Evolutionary conservation across 2,113 vertebrate genomes (phyloP), one percentile per base, ranked within the genome.

Genomic region (Corythoichthys haematopterus): DNA sequence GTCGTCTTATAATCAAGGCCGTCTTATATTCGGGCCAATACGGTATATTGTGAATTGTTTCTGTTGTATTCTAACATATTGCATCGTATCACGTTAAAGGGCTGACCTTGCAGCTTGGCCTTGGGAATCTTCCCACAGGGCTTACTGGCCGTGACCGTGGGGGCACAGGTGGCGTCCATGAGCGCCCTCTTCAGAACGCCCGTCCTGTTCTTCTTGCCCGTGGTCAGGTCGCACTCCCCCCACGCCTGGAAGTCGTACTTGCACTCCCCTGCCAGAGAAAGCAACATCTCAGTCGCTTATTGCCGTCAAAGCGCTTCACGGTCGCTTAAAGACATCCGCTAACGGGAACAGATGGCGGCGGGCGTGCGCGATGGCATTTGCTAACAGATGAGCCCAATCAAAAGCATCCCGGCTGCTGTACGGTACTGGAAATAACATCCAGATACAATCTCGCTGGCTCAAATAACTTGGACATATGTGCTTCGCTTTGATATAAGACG

Each of bases 221-320:
- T 95, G 8, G 91, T 92, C 83, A 92, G 84, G 67, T 99, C 95
- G n/a, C 97, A 99, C 82, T 98, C 96, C 58, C 97, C 95, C 97
- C 97, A 99, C 1, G 92, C 93, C 85, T 97, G 92, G 88, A 99
- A 99, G 59, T 98, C 94, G 74, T 97, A 98, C 82, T 98, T 98
- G 87, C 96, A 98, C 69, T 98, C 96, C 0, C 96, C 97, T 99
- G 72, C 10, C 74, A 69, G 0, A 77, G 57, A 62, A 28, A 70
- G 10, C 50, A 47, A 74, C 56, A 61, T 45, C 38, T 40, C 7
- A 11, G 74, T 72, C 71, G 66, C 77, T 77, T 6, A 62, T 33
- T 14, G 37, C 43, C 36, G 37, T 8, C 7, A 6, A 36, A 1
- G 15, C 35, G 5, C 33, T 46, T 45, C 20, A n/a, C 15, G 9